A percentile compares a stretch with the other conserved stretches of the same genome.
phyloP scores from a whole-genome alignment of 1,140 invertebrate species.

The Macrotrachela quadricornifera region DNA sequence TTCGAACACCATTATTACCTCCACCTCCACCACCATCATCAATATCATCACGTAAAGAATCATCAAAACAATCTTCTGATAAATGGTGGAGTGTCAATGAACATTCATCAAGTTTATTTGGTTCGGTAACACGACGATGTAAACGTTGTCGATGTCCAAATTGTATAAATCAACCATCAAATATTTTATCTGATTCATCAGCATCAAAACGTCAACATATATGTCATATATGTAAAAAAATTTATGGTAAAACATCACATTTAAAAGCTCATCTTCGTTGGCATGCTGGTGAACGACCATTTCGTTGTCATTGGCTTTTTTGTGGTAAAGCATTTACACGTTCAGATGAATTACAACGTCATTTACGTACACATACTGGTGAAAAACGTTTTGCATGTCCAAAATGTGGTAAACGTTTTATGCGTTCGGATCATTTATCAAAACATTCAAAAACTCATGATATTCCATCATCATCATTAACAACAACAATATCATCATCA shows the following conservation, averaged over 20 bases:
- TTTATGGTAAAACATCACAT: constrained; percentile 89
- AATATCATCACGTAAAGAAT: no score
- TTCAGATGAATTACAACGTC: constrained; percentile 75
- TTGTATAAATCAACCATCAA: no score
- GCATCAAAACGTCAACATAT: constrained; percentile 55
- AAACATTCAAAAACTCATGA: constrained; percentile 22
- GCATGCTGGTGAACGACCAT: constrained; percentile 43
- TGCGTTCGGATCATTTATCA: constrained; percentile 45
- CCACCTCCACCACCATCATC: no score
- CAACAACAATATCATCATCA: neutral
- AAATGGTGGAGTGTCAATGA: no score
- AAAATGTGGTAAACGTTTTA: constrained; percentile 67
- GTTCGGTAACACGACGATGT: no score
- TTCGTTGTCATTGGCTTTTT: constrained; percentile 54
- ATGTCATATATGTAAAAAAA: constrained; percentile 85
- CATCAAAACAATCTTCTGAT: no score
- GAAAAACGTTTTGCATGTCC: constrained; percentile 79
- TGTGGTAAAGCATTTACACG: constrained; percentile 73
- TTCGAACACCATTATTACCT: no score
- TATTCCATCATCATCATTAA: neutral
- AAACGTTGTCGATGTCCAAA: no score
- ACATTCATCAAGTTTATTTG: no score
- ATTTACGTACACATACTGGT: constrained; percentile 60
- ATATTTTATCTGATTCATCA: no score
- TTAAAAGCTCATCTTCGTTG: constrained; percentile 76